Base-by-base conservation (phyloP, 1,140 invertebrate species). In the Ips typographus region DNA sequence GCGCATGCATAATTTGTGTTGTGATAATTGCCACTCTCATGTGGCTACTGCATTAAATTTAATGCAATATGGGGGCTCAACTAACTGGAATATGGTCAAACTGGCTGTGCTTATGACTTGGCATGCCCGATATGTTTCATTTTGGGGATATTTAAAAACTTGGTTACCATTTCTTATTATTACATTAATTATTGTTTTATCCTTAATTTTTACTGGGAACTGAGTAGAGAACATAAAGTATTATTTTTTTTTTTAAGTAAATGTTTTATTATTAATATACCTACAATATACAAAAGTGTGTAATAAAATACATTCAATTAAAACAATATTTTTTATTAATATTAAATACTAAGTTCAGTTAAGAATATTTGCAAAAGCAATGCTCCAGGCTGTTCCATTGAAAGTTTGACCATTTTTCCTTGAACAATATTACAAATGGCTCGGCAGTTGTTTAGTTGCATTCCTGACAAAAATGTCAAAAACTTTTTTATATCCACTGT, bases 11-110 rank as follows among this genome's bases (percentile, higher is more conserved):
- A 98, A 98, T 80, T 82, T 99, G 70, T 93, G 90, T 75, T 98
- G 94, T 82, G 97, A 99, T 80, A 99, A 99, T 81, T 99, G 98
- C 78, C 98, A 99, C 82, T 98, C 96, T 0, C 96, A 99, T 84
- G 95, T 98, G 53, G 96, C 96, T 0, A 90, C 88, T 68, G 95
- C 98, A 2, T 82, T 99, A n/a, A 96, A 96, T 78, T 81, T 91
- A 55, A 98, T 98, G 96, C 84, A 85, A 39, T 99, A 98, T 78
- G 82, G 91, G 65, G 86, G 87, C 56, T 89, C 86, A 56, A 86
- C 81, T 4, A 87, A 83, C 40, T 98, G 95, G 94, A 98, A 97
- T 77, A 98, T 98, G 95, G 86, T 98, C 0, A 94, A 93, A 79
- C 80, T 98, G 41, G 91, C 90, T 61, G 85, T 93, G 72, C 85